Conservation (phyloP, 2,888 invertebrate genomes). For the Tuta absoluta region DNA sequence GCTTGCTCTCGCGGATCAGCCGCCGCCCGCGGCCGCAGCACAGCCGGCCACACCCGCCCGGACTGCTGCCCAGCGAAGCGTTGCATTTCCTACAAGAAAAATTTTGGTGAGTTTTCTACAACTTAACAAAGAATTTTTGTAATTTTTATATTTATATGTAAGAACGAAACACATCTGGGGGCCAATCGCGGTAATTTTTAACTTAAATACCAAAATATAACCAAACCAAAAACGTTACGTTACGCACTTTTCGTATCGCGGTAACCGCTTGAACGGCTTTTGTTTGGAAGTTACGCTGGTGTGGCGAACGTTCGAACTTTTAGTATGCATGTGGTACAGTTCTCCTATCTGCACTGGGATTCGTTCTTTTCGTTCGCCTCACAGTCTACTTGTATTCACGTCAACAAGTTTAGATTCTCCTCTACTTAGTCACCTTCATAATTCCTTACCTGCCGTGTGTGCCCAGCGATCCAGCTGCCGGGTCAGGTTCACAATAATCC, state of each 20-base stretch:
- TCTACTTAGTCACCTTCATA: not conserved
- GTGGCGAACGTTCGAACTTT: too few relatives aligned
- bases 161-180: too few relatives aligned
- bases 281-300: too few relatives aligned
- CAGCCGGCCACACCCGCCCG: conserved; percentile 89
- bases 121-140: not conserved
- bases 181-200: too few relatives aligned
- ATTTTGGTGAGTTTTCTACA: not conserved
- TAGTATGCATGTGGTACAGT: too few relatives aligned
- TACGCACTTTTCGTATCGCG: too few relatives aligned
- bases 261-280: too few relatives aligned
- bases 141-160: not conserved
- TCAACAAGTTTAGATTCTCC: too few relatives aligned
- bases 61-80: conserved; percentile 81
- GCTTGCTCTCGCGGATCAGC: conserved; percentile 84
- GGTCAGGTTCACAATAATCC: conserved; percentile 90
- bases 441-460: conserved; percentile 85
- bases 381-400: not conserved
- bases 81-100: conserved; percentile 84
- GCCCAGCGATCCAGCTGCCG: conserved; percentile 87
- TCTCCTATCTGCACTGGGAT: too few relatives aligned
- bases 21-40: conserved; percentile 92
- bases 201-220: too few relatives aligned
- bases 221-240: too few relatives aligned
- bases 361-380: too few relatives aligned